These are phyloP conservation scores for Lottia gigantea DNA, from an alignment of 2,888 invertebrate genomes.

Conservation along the genomic window DNA sequence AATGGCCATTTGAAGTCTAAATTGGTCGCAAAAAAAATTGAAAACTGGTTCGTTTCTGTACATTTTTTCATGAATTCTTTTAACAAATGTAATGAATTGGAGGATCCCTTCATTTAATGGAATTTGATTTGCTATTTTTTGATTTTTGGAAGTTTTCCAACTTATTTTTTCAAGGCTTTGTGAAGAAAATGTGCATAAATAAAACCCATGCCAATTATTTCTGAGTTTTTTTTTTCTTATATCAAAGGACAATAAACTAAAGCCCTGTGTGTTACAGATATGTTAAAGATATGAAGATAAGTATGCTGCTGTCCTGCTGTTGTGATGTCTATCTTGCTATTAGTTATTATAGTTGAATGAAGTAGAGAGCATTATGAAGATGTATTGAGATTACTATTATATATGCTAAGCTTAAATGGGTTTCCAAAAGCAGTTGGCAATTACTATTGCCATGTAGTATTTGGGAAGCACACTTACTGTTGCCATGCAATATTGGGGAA, in stretches of 20 bases:
- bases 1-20: not conserved
- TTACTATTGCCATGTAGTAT: too few relatives aligned
- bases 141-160: constrained; percentile 24
- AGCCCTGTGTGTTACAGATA: not conserved
- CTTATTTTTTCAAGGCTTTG: constrained; percentile 22
- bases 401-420: too few relatives aligned
- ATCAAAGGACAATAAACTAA: not conserved
- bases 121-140: constrained; percentile 15
- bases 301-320: too few relatives aligned
- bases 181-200: constrained; percentile 25
- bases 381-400: too few relatives aligned
- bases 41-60: not conserved
- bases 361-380: too few relatives aligned
- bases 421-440: too few relatives aligned
- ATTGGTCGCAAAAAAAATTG: not conserved
- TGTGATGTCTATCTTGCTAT: too few relatives aligned
- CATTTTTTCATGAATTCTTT: constrained; percentile 1
- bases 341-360: too few relatives aligned
- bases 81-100: constrained; percentile 1
- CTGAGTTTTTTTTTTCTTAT: not conserved
- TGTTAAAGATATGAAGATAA: too few relatives aligned
- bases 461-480: too few relatives aligned
- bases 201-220: constrained; percentile 20
- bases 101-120: constrained; percentile 16
- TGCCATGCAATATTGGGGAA: too few relatives aligned